These are phyloP conservation scores for Sinonovacula constricta DNA, from an alignment of 1,140 invertebrate species.

Conservation along the genomic window DNA sequence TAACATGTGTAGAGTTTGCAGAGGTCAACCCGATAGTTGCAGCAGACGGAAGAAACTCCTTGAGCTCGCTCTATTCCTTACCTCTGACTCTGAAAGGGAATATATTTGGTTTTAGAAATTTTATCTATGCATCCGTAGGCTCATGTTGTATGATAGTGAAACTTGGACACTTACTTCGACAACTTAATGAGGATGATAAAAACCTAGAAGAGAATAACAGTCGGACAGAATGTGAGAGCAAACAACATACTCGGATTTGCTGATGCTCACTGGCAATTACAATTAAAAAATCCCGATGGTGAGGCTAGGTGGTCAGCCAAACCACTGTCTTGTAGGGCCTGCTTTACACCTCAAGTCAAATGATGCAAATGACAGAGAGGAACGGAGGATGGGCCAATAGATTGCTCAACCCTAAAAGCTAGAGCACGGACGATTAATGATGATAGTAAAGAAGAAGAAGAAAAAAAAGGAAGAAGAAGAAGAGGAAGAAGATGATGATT, in stretches of 20 bases:
- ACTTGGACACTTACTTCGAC: background rate
- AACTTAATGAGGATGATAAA: background rate
- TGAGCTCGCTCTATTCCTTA: too few species aligned
- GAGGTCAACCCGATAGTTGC: background rate
- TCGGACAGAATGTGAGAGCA: background rate
- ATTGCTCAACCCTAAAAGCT: background rate
- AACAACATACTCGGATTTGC: background rate
- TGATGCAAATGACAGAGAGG: background rate
- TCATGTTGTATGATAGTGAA: background rate
- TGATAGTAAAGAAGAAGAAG: background rate
- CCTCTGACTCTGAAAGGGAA: background rate
- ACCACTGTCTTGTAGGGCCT: background rate
- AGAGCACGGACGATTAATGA: background rate
- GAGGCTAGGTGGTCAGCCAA: background rate
- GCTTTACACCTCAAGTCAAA: background rate
- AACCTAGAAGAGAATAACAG: background rate
- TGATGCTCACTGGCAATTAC: background rate
- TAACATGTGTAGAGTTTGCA: background rate
- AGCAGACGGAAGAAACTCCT: background rate
- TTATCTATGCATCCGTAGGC: background rate
- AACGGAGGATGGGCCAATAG: background rate
- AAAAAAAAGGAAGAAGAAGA: too few species aligned
- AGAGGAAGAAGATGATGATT: too few species aligned
- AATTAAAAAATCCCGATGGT: background rate
- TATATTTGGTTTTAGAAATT: background rate